Evolutionary conservation across 2,797 vertebrate genomes (phyloP).

Genomic region (Mustela erminea): DNA sequence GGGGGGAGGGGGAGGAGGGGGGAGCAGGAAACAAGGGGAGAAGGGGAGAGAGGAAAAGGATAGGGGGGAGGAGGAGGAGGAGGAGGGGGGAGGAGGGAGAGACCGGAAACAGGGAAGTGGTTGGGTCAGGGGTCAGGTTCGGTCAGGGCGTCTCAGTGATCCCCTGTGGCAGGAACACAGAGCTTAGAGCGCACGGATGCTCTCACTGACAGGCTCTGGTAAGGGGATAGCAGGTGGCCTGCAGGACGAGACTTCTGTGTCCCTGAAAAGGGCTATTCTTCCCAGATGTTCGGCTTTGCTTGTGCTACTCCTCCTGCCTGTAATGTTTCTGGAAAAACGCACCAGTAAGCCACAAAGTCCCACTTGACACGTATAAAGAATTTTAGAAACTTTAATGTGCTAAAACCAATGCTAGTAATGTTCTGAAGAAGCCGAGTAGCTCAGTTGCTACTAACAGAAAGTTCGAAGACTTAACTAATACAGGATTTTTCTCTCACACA

Average conservation of each 20-base stretch:
- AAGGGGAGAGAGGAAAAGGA: background rate
- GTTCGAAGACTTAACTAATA: background rate
- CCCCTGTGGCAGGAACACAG: background rate
- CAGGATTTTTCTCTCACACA: background rate
- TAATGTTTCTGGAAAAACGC: background rate
- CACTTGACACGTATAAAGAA: background rate
- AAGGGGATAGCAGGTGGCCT: background rate
- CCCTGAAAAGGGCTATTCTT: background rate
- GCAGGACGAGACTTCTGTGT: too few relatives aligned
- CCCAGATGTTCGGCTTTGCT: background rate
- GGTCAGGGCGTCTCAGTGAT: fast-evolving
- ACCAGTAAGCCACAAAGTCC: background rate
- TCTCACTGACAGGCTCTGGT: background rate
- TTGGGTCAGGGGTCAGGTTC: background rate
- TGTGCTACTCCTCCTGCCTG: background rate
- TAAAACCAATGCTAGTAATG: background rate
- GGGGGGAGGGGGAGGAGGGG: too few relatives aligned
- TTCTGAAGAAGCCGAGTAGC: background rate
- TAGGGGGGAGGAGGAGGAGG: fast-evolving
- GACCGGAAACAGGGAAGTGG: background rate
- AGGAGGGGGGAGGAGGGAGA: too few relatives aligned
- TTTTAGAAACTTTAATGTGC: background rate
- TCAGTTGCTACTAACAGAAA: background rate
- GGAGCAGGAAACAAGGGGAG: too few relatives aligned
- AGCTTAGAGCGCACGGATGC: background rate